Evolutionary conservation across 1,140 invertebrate genomes (phyloP).

Genomic region (Pinna nobilis): DNA sequence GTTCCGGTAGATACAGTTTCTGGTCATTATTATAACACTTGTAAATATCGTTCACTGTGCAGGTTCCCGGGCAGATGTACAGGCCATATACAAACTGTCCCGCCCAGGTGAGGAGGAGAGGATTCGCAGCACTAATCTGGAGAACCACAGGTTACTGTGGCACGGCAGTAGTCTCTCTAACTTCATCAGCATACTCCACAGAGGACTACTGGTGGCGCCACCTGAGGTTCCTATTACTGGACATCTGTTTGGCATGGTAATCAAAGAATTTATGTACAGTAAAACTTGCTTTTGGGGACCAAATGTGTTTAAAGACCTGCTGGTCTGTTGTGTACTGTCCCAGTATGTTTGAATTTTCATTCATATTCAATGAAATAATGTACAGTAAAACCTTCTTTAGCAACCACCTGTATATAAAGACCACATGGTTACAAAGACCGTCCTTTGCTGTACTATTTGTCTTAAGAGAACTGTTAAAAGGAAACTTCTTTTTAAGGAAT

Average conservation of each 20-base stretch:
- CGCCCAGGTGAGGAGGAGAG: slow-evolving; percentile 62
- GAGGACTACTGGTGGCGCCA: slow-evolving; percentile 72
- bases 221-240: slow-evolving; percentile 70
- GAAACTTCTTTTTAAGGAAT: too few relatives aligned
- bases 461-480: too few relatives aligned
- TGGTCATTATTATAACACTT: too few relatives aligned
- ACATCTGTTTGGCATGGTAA: slow-evolving; percentile 72
- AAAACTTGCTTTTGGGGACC: too few relatives aligned
- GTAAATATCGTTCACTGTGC: not conserved
- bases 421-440: not conserved
- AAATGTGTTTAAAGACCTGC: too few relatives aligned
- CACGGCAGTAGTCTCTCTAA: slow-evolving; percentile 75
- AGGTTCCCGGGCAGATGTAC: slow-evolving; percentile 46
- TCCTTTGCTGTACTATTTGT: not conserved
- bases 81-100: slow-evolving; percentile 70
- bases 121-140: slow-evolving; percentile 46
- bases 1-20: too few relatives aligned
- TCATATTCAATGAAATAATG: too few relatives aligned
- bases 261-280: not conserved
- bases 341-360: not conserved
- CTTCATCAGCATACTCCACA: slow-evolving; percentile 72
- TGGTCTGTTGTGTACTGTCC: not conserved
- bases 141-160: slow-evolving; percentile 74
- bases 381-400: too few relatives aligned
- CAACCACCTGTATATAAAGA: not conserved